These are phyloP conservation scores for Porites divaricata DNA, from an alignment of 92 coral and sea anemone genomes.

Conservation along the genomic window DNA sequence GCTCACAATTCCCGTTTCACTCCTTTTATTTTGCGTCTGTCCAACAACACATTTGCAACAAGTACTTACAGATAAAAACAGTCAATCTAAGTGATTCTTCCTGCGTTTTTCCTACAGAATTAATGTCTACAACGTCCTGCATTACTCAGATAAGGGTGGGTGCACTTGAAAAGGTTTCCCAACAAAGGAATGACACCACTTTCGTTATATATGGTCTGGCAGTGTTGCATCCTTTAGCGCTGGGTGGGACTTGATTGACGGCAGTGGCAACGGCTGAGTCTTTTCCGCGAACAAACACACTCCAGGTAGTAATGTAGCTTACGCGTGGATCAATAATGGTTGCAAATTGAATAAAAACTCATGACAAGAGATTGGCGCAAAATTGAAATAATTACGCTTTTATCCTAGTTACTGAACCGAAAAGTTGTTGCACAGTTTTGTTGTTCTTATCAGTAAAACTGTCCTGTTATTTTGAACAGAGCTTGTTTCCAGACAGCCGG, in stretches of 20 bases:
- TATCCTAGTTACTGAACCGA: neutral
- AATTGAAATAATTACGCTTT: constrained; percentile 1
- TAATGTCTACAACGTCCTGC: too few relatives aligned
- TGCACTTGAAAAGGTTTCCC: too few relatives aligned
- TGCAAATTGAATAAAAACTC: constrained; percentile 1
- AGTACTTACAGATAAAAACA: neutral
- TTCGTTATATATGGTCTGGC: too few relatives aligned
- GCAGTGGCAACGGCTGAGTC: neutral
- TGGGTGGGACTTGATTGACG: too few relatives aligned
- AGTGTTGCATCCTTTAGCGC: too few relatives aligned
- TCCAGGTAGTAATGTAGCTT: neutral
- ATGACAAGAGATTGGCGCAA: constrained; percentile 24
- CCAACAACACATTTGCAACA: too few relatives aligned
- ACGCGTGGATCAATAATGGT: neutral
- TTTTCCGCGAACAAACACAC: neutral
- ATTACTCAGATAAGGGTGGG: too few relatives aligned
- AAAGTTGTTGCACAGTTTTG: neutral
- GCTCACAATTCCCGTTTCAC: too few relatives aligned
- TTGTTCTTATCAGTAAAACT: neutral
- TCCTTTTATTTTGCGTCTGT: too few relatives aligned
- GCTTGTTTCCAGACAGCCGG: constrained; percentile 1
- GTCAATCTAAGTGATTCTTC: too few relatives aligned
- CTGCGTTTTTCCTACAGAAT: too few relatives aligned
- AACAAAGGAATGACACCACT: too few relatives aligned
- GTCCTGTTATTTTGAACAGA: neutral